Percentiles rank a stretch among this genome's conserved stretches.
Evolutionary conservation across 2,797 vertebrate genomes (phyloP).

Genomic region (Xenops minutus): DNA sequence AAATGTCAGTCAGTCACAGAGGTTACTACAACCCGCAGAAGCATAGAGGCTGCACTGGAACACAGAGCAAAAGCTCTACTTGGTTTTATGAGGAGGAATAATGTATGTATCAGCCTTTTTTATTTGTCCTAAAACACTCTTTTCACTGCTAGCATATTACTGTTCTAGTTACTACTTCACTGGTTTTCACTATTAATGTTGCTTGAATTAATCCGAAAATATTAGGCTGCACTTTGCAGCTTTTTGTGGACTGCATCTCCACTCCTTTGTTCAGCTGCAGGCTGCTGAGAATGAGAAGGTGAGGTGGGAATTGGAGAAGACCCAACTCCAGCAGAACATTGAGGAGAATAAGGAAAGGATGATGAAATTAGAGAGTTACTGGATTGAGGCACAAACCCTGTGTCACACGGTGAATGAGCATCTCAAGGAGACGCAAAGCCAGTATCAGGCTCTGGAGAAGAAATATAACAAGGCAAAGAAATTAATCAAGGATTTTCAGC

Average conservation of each 20-base stretch:
- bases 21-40: not conserved
- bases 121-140: not conserved
- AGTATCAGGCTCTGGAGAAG: conserved; percentile 96
- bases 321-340: conserved; percentile 94
- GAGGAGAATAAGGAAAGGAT: conserved; percentile 98
- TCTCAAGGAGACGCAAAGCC: conserved; percentile 95
- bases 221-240: not conserved
- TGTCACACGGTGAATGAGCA: conserved; percentile 98
- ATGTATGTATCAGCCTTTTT: not conserved
- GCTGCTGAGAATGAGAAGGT: conserved; percentile 95
- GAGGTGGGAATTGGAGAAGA: conserved; percentile 95
- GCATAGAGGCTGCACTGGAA: not conserved
- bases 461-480: conserved; percentile 99
- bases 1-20: not conserved
- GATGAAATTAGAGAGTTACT: conserved; percentile 97
- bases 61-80: not conserved
- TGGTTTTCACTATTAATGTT: not conserved
- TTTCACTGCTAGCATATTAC: not conserved
- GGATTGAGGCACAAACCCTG: conserved; percentile 97
- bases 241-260: not conserved
- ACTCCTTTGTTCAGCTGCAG: conserved; percentile 80
- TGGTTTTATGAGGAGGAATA: not conserved
- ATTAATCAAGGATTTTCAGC: conserved; percentile 98
- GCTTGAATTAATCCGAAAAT: not conserved
- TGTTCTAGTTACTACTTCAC: not conserved